Evolutionary conservation across 1,140 invertebrate species (phyloP).

Genomic region (Acromyrmex charruanus): DNA sequence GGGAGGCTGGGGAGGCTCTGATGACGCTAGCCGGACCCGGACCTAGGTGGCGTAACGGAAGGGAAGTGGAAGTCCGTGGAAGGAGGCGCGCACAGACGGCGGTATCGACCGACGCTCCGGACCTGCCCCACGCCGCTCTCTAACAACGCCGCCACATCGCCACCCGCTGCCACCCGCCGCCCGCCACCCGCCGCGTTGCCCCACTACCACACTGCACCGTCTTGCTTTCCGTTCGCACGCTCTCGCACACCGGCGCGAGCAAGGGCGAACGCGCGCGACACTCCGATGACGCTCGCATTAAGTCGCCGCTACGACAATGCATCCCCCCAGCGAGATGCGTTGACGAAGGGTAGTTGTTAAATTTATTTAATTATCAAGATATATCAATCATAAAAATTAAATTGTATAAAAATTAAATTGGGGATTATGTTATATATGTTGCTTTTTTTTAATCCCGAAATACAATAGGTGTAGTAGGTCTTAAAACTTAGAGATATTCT

Average conservation of each 20-base stretch:
- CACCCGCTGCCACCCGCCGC: slow-evolving; percentile 68
- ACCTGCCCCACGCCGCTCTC: slow-evolving; percentile 83
- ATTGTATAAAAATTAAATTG: background rate
- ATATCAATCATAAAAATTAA: background rate
- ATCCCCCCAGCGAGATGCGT: background rate
- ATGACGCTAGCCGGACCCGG: slow-evolving; percentile 80
- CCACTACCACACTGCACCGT: slow-evolving; percentile 77
- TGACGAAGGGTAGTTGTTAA: background rate
- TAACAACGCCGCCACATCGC: slow-evolving; percentile 74
- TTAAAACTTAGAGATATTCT: no score
- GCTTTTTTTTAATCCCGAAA: no score
- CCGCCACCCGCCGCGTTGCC: slow-evolving; percentile 65
- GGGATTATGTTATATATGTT: background rate
- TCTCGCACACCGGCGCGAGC: slow-evolving; percentile 27
- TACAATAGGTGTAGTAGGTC: no score
- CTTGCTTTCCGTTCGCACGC: slow-evolving; percentile 70
- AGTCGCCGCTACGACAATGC: slow-evolving; percentile 12
- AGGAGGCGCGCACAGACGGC: slow-evolving; percentile 82
- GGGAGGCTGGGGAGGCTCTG: slow-evolving; percentile 71
- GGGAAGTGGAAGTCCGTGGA: slow-evolving; percentile 79
- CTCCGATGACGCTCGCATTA: slow-evolving; percentile 26
- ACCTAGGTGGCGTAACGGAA: slow-evolving; percentile 82
- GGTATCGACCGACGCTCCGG: slow-evolving; percentile 84
- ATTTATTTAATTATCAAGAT: slow-evolving; percentile 1
- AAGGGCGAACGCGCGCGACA: slow-evolving; percentile 14